Percentiles rank a stretch among this genome's conserved stretches.
phyloP scores from a whole-genome alignment of 1,140 invertebrate species.

The Drosophila azteca region DNA sequence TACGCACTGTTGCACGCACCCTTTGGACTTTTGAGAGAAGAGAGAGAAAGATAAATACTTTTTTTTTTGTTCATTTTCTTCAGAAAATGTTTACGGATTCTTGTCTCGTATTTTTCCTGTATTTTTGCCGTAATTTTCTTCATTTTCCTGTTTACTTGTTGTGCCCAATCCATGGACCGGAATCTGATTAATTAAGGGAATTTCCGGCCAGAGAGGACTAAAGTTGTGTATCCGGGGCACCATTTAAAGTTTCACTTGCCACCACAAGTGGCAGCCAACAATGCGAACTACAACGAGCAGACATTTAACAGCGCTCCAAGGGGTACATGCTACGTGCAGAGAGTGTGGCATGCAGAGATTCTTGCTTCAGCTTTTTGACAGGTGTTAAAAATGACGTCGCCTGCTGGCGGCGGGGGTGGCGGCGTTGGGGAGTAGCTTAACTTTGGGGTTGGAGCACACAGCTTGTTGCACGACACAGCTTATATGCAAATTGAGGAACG shows the following conservation, averaged over 20 bases:
- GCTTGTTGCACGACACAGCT: conserved; percentile 6
- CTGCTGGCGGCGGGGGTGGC: conserved; percentile 35
- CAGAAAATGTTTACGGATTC: no score
- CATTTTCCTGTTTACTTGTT: conserved; percentile 1
- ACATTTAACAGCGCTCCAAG: conserved; percentile 7
- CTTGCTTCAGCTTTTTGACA: conserved; percentile 62
- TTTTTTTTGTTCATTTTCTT: conserved; percentile 2
- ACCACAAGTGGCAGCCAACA: conserved; percentile 24
- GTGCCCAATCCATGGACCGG: no score
- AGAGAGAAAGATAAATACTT: conserved; percentile 23
- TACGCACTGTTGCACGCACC: conserved; percentile 54
- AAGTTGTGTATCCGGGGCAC: not conserved
- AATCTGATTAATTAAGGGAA: conserved; percentile 70
- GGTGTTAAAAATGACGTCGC: conserved; percentile 72
- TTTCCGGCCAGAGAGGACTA: conserved; percentile 14
- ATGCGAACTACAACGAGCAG: conserved; percentile 26
- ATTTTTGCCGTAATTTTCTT: not conserved
- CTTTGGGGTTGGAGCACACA: conserved; percentile 14
- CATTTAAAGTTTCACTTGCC: conserved; percentile 37
- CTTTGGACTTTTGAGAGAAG: conserved; percentile 55
- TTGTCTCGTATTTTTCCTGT: no score
- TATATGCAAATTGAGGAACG: conserved; percentile 10
- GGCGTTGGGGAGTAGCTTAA: conserved; percentile 13
- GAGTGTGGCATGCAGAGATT: conserved; percentile 35
- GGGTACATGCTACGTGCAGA: not conserved